Evolutionary conservation across 2,888 invertebrate species (phyloP).

Genomic region (Aethes cnicana): DNA sequence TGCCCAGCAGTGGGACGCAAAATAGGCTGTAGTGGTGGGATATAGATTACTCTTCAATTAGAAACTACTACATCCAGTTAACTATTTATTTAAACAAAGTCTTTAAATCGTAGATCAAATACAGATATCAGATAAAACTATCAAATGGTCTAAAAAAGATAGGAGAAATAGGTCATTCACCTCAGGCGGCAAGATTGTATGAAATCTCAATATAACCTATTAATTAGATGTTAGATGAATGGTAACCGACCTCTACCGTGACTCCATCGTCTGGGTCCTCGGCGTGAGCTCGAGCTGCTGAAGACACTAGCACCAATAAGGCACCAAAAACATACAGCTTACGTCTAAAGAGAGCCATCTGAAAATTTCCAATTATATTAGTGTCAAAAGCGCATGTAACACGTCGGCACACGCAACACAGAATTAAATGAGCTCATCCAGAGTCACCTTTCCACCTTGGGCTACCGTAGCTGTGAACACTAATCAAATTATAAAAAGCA

Average conservation of each 20-base stretch:
- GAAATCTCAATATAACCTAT: slow-evolving; percentile 21
- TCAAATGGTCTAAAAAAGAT: slow-evolving; percentile 20
- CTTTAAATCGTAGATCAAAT: slow-evolving; percentile 4
- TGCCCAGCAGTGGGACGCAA: no score
- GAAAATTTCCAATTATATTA: slow-evolving; percentile 43
- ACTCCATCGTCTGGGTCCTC: slow-evolving; percentile 61
- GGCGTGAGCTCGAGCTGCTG: slow-evolving; percentile 44
- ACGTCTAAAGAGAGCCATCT: slow-evolving; percentile 67
- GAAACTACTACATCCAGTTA: no score
- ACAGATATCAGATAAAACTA: slow-evolving; percentile 12
- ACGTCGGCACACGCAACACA: slow-evolving; percentile 4
- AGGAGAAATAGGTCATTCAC: slow-evolving; percentile 46
- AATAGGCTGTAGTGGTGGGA: no score
- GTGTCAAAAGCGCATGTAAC: slow-evolving; percentile 12
- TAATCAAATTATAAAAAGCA: slow-evolving; percentile 56
- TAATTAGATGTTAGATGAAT: background rate
- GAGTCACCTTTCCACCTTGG: slow-evolving; percentile 13
- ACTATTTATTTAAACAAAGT: background rate
- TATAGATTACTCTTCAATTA: no score
- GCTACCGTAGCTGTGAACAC: slow-evolving; percentile 30
- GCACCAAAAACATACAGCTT: slow-evolving; percentile 54
- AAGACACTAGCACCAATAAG: slow-evolving; percentile 54
- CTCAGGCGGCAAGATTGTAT: background rate
- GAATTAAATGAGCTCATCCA: slow-evolving; percentile 3
- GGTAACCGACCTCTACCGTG: slow-evolving; percentile 68